These are phyloP conservation scores for Chitala chitala DNA, from an alignment of 2,113 vertebrate species.

Conservation along the genomic window DNA sequence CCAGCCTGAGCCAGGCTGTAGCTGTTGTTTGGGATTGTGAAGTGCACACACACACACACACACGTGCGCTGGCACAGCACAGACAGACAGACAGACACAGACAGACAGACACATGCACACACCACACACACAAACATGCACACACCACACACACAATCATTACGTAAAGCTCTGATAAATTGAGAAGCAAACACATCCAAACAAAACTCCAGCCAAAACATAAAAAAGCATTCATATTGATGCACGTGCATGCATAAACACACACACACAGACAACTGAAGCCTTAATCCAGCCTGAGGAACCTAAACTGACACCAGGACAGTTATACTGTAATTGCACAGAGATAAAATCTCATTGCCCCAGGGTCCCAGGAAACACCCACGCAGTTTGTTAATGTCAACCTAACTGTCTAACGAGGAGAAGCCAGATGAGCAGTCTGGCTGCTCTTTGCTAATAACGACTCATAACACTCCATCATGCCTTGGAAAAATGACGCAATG, in stretches of 20 bases:
- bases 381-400: not conserved
- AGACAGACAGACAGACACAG: not conserved
- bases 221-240: too few relatives aligned
- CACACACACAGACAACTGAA: too few relatives aligned
- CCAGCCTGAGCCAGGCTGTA: not conserved
- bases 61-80: not conserved
- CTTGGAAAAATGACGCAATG: slow-evolving; percentile 32
- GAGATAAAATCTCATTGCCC: too few relatives aligned
- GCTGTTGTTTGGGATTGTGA: not conserved
- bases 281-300: too few relatives aligned
- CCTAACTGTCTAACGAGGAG: not conserved
- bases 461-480: slow-evolving; percentile 41
- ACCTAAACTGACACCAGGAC: too few relatives aligned
- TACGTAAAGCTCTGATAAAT: too few relatives aligned
- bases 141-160: too few relatives aligned
- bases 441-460: slow-evolving; percentile 36
- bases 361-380: not conserved
- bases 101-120: too few relatives aligned
- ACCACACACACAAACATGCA: too few relatives aligned
- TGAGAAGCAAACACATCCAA: too few relatives aligned
- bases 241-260: too few relatives aligned
- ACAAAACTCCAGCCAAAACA: too few relatives aligned
- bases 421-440: not conserved
- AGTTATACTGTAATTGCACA: not conserved
- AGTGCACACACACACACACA: not conserved